Percentiles rank a stretch among this genome's conserved stretches.
Conservation (phyloP, 2,113 vertebrate species). For the Microcebus ravelobensis region DNA sequence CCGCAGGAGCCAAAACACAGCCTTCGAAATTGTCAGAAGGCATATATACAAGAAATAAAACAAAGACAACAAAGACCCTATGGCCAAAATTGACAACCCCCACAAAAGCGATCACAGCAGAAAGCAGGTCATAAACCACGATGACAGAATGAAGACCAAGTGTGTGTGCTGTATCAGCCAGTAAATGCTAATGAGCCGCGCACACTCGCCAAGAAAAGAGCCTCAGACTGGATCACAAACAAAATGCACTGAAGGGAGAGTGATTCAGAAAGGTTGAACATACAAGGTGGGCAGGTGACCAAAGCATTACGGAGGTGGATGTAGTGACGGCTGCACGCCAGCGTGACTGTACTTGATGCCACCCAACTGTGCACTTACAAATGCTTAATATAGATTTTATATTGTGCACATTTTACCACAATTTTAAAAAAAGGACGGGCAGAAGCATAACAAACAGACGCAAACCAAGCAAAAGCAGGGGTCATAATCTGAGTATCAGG, state of each 20-base stretch:
- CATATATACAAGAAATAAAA: constrained; percentile 50
- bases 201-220: not conserved
- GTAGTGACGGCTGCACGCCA: fast-evolving
- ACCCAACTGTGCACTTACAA: fast-evolving
- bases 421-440: not conserved
- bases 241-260: not conserved
- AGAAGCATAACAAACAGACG: not conserved
- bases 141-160: not conserved
- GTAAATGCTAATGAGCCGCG: not conserved
- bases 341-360: fast-evolving
- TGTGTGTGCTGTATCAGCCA: not conserved
- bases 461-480: not conserved
- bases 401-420: too few relatives aligned
- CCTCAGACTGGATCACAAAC: too few relatives aligned
- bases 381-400: not conserved
- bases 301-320: too few relatives aligned
- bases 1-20: constrained; percentile 16
- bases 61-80: constrained; percentile 58
- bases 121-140: not conserved
- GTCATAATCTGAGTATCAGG: too few relatives aligned
- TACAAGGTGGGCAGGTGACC: not conserved
- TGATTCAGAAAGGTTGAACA: not conserved
- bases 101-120: constrained; percentile 31
- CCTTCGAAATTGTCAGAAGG: constrained; percentile 54
- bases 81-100: constrained; percentile 26